These are phyloP conservation scores for Rhinolophus ferrumequinum DNA, from an alignment of 2,113 vertebrate species.

Conservation along the genomic window DNA sequence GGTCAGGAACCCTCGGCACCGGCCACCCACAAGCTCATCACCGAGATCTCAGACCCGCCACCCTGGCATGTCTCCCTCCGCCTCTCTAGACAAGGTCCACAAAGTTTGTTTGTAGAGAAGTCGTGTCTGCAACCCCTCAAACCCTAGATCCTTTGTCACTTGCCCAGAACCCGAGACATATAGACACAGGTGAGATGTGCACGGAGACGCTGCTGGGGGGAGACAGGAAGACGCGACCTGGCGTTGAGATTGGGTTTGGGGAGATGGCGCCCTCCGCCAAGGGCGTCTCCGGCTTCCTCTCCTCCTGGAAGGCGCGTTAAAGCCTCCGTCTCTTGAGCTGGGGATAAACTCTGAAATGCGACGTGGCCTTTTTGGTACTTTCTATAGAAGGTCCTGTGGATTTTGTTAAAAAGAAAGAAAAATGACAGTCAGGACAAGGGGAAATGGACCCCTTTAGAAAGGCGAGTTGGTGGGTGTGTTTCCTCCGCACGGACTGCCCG, in stretches of 20 bases:
- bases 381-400: background rate
- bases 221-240: rapidly evolving
- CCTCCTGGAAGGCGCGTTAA: no score
- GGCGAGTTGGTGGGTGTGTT: background rate
- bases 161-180: background rate
- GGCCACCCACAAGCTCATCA: rapidly evolving
- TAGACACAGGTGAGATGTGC: no score
- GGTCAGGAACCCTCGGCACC: background rate
- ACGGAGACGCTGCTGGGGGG: background rate
- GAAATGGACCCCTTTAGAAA: rapidly evolving
- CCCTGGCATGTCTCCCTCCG: slow-evolving; percentile 67
- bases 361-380: rapidly evolving
- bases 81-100: background rate
- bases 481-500: rapidly evolving
- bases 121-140: rapidly evolving
- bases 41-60: rapidly evolving
- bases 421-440: rapidly evolving
- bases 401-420: background rate
- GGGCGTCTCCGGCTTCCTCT: no score
- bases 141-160: background rate
- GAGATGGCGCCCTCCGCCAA: no score
- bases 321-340: no score
- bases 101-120: background rate
- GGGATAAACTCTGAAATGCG: background rate
- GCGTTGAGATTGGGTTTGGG: no score